These are phyloP conservation scores for Protobothrops flavoviridis DNA, from an alignment of 2,113 vertebrate genomes.

Conservation along the genomic window DNA sequence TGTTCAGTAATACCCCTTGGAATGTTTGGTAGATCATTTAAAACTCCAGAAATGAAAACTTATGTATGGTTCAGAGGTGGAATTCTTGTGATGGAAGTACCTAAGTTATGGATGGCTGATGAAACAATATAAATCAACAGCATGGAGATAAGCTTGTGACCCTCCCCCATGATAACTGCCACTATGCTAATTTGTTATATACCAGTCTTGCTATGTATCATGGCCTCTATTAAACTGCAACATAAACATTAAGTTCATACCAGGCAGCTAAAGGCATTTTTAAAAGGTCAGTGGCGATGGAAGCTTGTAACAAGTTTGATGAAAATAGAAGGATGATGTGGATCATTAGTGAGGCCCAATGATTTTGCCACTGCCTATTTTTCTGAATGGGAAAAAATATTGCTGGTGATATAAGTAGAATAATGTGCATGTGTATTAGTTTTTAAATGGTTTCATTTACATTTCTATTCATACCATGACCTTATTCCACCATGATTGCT, in stretches of 20 bases:
- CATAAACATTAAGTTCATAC: slow-evolving; percentile 53
- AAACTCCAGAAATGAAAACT: slow-evolving; percentile 1
- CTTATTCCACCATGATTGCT: background rate
- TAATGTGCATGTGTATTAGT: background rate
- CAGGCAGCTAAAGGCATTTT: slow-evolving; percentile 18
- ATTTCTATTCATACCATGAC: slow-evolving; percentile 5
- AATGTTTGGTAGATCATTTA: background rate
- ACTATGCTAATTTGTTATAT: slow-evolving; percentile 49
- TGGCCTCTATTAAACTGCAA: slow-evolving; percentile 49
- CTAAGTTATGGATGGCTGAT: slow-evolving; percentile 13
- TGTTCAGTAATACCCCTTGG: background rate
- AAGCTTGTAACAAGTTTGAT: background rate
- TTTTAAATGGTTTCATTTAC: background rate
- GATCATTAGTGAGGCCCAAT: slow-evolving; percentile 5
- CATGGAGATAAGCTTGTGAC: slow-evolving; percentile 47
- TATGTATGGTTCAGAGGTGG: slow-evolving; percentile 9
- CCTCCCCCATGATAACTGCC: slow-evolving; percentile 33
- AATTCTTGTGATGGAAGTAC: background rate
- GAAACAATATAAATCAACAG: slow-evolving; percentile 43
- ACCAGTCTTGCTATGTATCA: slow-evolving; percentile 27
- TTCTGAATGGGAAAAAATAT: background rate
- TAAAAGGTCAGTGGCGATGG: slow-evolving; percentile 24
- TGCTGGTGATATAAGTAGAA: background rate
- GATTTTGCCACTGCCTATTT: slow-evolving; percentile 11
- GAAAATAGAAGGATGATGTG: background rate